phyloP scores from a whole-genome alignment of 2,888 invertebrate species.

The Salpingus planirostris region DNA sequence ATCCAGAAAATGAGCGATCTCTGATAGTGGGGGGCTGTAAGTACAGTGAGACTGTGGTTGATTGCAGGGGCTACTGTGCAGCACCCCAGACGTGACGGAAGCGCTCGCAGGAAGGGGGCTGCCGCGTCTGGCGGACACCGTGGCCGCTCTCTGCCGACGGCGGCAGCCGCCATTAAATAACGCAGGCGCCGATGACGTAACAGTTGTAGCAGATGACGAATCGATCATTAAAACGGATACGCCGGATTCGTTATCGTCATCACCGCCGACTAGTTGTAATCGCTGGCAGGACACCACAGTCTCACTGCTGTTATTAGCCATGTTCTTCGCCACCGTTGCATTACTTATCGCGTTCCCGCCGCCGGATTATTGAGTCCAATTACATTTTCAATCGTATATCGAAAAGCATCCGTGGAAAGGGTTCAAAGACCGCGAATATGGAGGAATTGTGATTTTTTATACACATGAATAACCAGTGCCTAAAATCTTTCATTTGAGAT shows the following conservation, averaged over 20 bases:
- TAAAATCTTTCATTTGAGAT: too few relatives aligned
- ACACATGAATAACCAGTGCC: too few relatives aligned
- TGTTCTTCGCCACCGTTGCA: conserved; percentile 43
- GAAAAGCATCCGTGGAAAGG: too few relatives aligned
- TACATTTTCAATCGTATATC: too few relatives aligned
- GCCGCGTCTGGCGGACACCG: conserved; percentile 37
- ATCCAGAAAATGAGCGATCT: too few relatives aligned
- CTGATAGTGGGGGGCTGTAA: too few relatives aligned
- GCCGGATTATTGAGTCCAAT: conserved; percentile 43
- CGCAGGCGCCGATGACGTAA: too few relatives aligned
- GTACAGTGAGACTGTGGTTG: conserved; percentile 46
- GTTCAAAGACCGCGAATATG: too few relatives aligned
- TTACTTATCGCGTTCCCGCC: conserved; percentile 44
- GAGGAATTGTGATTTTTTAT: too few relatives aligned
- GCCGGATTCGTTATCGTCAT: conserved; percentile 21
- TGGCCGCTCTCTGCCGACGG: conserved; percentile 36
- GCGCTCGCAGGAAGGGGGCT: conserved; percentile 39
- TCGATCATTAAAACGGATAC: conserved; percentile 20
- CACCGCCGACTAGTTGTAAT: too few relatives aligned
- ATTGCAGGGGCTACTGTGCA: conserved; percentile 52
- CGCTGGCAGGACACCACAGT: conserved; percentile 44
- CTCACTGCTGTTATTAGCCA: conserved; percentile 42
- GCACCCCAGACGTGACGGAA: conserved; percentile 48
- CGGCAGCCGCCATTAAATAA: neutral
- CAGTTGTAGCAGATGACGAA: too few relatives aligned